Base-by-base conservation (phyloP, 2,797 vertebrate genomes). In the Octomys mimax region DNA sequence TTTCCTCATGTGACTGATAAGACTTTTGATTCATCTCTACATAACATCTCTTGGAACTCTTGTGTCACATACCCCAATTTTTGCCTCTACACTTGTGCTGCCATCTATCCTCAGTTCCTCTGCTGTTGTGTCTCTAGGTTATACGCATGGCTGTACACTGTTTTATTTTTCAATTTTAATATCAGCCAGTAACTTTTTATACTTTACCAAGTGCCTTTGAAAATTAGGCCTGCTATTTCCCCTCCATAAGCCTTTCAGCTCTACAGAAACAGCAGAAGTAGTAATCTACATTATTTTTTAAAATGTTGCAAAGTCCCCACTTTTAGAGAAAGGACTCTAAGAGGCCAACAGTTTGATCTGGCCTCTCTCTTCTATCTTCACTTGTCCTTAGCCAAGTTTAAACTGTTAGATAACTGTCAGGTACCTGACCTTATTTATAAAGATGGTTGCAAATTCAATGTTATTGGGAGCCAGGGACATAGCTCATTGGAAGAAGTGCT, bases 161-260 rank as follows among this genome's bases (percentile, higher is more conserved):
- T 36, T 71, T 86, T 36, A 21, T 31, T 71, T 86, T 89, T 75
- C 8, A 1, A 90, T 86, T 96, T 91, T 79, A 86, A 84, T 94
- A 89, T 78, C 14, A 89, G 33, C 22, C 59, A 54, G 33, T 91
- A 46, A 1, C 2, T 90, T 79, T 59, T 75, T 92, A 89, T 0
- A 87, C n/a, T n/a, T 42, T 19, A 62, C 1, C 66, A 49, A 68
- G 46, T 61, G 31, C 59, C 39, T 90, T 87, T 73, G 24, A 31
- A 73, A 87, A 22, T 71, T 11, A 94, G 14, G 3, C 16, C 49
- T 68, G 77, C 46, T 46, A 71, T 85, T 73, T 31, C 13, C 3
- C 22, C 13, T 33, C 9, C 8, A 6, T 3, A 46, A 21, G 57
- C 7, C 52, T 46, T 18, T 79, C 11, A 81, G 18, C 11, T 92